phyloP scores from a whole-genome alignment of 2,113 vertebrate species.

The Lutjanus erythropterus region DNA sequence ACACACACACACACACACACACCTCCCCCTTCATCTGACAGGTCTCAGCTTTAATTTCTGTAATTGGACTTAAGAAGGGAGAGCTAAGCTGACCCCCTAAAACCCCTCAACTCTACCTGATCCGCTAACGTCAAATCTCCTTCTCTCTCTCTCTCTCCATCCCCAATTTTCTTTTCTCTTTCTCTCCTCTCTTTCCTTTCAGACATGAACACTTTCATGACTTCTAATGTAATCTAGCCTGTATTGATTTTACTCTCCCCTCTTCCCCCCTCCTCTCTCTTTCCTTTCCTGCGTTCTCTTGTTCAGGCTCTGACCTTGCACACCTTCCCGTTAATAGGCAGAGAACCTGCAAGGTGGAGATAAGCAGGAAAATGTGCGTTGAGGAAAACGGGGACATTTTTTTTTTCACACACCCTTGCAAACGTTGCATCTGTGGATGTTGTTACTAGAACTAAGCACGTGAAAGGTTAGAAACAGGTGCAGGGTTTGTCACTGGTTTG shows the following conservation, averaged over 20 bases:
- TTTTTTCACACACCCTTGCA: conserved; percentile 5
- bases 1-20: conserved; percentile 13
- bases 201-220: conserved; percentile 35
- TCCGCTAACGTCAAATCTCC: conserved; percentile 23
- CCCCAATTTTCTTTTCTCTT: background rate
- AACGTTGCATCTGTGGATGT: background rate
- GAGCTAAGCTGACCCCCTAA: conserved; percentile 45
- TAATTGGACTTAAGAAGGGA: conserved; percentile 66
- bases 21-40: conserved; percentile 33
- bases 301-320: conserved; percentile 29
- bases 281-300: conserved; percentile 14
- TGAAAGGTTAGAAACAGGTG: background rate
- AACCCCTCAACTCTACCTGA: conserved; percentile 49
- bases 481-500: background rate
- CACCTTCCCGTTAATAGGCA: conserved; percentile 10
- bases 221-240: conserved; percentile 42
- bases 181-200: conserved; percentile 17
- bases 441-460: background rate
- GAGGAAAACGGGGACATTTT: background rate
- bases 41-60: conserved; percentile 59
- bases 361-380: conserved; percentile 9
- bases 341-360: conserved; percentile 26
- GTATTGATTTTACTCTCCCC: conserved; percentile 59
- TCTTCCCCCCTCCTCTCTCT: background rate
- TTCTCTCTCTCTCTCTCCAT: conserved; percentile 10